Percentiles rank a stretch among this genome's conserved stretches.
Conservation (phyloP, 2,113 vertebrate species). For the Euleptes europaea region DNA sequence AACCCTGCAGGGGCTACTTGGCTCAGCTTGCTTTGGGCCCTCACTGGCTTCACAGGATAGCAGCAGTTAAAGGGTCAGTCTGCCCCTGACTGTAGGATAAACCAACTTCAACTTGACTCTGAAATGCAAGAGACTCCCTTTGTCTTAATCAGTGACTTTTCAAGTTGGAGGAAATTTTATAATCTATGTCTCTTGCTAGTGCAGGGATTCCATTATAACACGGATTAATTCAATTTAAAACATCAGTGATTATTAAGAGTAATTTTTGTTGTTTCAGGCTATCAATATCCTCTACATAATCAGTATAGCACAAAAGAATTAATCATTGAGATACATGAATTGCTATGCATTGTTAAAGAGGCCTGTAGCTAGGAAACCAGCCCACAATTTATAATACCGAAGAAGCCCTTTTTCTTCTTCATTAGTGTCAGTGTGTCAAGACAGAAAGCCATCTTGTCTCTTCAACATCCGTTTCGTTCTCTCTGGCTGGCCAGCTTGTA, state of each 20-base stretch:
- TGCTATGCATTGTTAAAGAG: neutral
- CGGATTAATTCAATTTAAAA: neutral
- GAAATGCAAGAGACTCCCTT: too few species aligned
- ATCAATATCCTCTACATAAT: conserved; percentile 39
- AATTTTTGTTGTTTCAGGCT: conserved; percentile 46
- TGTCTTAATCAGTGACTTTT: neutral
- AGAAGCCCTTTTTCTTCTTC: neutral
- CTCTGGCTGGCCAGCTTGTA: too few species aligned
- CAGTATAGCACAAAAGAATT: conserved; percentile 29
- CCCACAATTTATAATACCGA: neutral
- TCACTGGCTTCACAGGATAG: conserved; percentile 25
- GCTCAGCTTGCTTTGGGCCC: conserved; percentile 17
- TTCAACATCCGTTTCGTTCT: too few species aligned
- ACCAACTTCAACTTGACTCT: neutral
- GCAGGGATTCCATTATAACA: conserved; percentile 25
- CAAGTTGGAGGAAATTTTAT: conserved; percentile 36
- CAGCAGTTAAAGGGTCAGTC: neutral
- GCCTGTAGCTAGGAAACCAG: neutral
- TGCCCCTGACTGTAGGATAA: neutral
- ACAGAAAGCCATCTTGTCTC: too few species aligned
- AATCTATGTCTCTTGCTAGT: conserved; percentile 28
- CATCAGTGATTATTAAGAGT: neutral
- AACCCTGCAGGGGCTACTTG: neutral
- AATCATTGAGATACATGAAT: conserved; percentile 21
- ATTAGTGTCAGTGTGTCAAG: too few species aligned